These are phyloP conservation scores for Coilia nasus DNA, from an alignment of 2,797 vertebrate species.

Conservation along the genomic window DNA sequence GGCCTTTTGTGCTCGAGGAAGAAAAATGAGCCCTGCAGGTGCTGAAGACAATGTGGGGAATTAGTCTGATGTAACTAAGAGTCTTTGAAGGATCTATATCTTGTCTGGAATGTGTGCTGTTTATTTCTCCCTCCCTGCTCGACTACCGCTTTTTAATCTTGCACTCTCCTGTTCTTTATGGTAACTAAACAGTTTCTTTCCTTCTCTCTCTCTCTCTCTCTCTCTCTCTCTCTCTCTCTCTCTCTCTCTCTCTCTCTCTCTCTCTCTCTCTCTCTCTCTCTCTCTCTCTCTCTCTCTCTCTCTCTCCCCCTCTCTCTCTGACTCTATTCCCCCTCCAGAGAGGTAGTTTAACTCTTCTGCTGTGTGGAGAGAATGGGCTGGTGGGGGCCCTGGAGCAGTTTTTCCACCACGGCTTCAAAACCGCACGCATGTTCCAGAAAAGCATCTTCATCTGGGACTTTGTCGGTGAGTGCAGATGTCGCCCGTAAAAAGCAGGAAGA, in stretches of 20 bases:
- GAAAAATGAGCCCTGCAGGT: neutral
- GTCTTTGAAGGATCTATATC: neutral
- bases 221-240: neutral
- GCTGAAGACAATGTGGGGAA: neutral
- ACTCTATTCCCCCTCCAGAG: constrained; percentile 71
- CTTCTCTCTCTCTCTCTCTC: neutral
- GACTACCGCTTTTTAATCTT: neutral
- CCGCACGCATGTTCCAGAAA: constrained; percentile 92
- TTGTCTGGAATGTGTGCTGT: neutral
- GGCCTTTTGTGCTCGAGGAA: neutral
- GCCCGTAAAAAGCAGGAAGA: neutral
- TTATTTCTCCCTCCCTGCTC: neutral
- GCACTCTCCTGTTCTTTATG: no score
- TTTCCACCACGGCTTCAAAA: constrained; percentile 92
- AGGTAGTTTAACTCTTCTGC: constrained; percentile 88
- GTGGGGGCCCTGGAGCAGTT: constrained; percentile 92
- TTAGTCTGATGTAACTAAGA: neutral
- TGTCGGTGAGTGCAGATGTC: constrained; percentile 80
- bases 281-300: constrained; percentile 1
- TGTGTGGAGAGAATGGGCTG: constrained; percentile 93
- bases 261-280: neutral
- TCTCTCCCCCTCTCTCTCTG: constrained; percentile 9
- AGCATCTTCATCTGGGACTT: constrained; percentile 98
- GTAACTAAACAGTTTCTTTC: neutral
- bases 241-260: neutral